A percentile compares a stretch with the other conserved stretches of the same genome.
These are phyloP conservation scores for Xiphophorus couchianus DNA, from an alignment of 2,113 vertebrate species.

Conservation along the genomic window DNA sequence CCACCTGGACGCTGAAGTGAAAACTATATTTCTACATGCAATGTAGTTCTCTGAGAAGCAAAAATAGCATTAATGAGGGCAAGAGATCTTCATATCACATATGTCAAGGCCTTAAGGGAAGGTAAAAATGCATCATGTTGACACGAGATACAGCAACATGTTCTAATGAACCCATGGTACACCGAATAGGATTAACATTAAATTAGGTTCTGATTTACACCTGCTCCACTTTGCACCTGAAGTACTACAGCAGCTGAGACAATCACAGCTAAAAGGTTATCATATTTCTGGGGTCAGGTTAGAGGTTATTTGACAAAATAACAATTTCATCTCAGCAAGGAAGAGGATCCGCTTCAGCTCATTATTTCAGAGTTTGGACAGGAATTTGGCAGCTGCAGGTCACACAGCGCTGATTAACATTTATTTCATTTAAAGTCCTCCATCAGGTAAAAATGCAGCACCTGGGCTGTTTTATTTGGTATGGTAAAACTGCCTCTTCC, in stretches of 20 bases:
- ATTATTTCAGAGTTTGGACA: not conserved
- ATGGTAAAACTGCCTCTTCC: not conserved
- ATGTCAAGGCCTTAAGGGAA: not conserved
- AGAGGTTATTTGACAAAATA: not conserved
- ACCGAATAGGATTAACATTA: not conserved
- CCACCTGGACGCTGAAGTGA: not conserved
- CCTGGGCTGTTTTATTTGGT: not conserved
- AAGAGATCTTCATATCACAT: not conserved
- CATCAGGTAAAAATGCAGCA: not conserved
- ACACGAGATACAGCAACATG: not conserved
- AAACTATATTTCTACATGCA: not conserved
- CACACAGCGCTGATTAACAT: not conserved
- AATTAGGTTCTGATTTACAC: not conserved
- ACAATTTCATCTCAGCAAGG: not conserved
- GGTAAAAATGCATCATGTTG: not conserved
- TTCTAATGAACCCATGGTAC: not conserved
- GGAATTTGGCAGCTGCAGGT: not conserved
- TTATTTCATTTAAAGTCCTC: not conserved
- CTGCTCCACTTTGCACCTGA: not conserved
- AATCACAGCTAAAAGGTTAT: not conserved
- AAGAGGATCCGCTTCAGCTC: not conserved
- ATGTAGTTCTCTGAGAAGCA: not conserved
- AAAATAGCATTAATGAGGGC: not conserved
- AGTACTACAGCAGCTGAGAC: not conserved
- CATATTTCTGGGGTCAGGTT: not conserved